Evolutionary conservation across 1,140 invertebrate species (phyloP).

Genomic region (Trichoplusia ni): DNA sequence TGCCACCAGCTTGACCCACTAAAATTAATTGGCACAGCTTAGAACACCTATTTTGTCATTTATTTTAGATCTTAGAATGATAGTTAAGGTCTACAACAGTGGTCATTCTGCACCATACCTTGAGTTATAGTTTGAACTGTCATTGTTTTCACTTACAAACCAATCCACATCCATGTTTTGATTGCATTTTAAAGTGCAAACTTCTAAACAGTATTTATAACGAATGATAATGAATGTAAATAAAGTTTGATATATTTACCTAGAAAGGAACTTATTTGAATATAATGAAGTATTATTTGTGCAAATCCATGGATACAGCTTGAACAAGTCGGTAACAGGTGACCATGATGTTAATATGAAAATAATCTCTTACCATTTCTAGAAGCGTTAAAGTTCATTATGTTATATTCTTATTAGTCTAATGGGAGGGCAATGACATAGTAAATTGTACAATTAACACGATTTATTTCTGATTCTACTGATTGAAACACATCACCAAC

Average conservation of each 20-base stretch:
- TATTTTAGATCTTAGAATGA: neutral
- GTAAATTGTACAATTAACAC: conserved; percentile 49
- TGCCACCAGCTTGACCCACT: conserved; percentile 62
- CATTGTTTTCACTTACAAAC: too few relatives aligned
- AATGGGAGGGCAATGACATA: conserved; percentile 51
- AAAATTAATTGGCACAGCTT: conserved; percentile 38
- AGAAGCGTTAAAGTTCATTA: conserved; percentile 77
- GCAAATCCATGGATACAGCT: neutral
- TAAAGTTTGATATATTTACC: too few relatives aligned
- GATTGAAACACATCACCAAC: conserved; percentile 74
- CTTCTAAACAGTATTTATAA: neutral
- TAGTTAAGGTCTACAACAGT: too few relatives aligned
- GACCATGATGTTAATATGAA: neutral
- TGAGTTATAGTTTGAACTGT: too few relatives aligned
- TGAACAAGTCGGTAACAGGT: neutral
- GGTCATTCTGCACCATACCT: too few relatives aligned
- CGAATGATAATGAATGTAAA: too few relatives aligned
- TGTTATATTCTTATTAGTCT: conserved; percentile 34
- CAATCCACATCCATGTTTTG: too few relatives aligned
- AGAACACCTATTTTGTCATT: neutral
- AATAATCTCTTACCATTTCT: conserved; percentile 63
- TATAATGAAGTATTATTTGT: neutral
- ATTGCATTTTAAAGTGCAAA: too few relatives aligned
- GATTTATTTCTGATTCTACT: conserved; percentile 42
- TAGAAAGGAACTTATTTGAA: too few relatives aligned